phyloP scores from a whole-genome alignment of 2,888 invertebrate species.

The Conistra vaccinii region DNA sequence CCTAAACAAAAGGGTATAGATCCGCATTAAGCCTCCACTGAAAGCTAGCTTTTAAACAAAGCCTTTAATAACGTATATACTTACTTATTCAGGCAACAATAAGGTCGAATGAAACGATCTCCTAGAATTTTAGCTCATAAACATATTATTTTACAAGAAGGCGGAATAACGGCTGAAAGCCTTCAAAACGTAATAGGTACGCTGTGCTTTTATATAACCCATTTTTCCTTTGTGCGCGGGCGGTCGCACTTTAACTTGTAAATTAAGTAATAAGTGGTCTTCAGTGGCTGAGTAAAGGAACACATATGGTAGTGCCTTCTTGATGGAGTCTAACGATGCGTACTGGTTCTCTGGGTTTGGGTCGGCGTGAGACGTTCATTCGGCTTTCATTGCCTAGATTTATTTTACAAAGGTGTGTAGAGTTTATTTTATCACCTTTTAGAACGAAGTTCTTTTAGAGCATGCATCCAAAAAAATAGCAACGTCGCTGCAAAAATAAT shows the following conservation, averaged over 20 bases:
- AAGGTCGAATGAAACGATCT: conserved; percentile 55
- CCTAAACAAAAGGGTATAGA: conserved; percentile 17
- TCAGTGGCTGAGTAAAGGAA: conserved; percentile 65
- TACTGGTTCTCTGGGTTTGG: not conserved
- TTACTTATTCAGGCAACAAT: conserved; percentile 48
- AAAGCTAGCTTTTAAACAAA: conserved; percentile 45
- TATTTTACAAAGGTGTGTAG: not conserved
- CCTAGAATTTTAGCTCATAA: conserved; percentile 54
- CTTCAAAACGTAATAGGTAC: conserved; percentile 65
- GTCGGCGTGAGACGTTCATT: not conserved
- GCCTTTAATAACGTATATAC: conserved; percentile 24
- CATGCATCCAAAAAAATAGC: too few species aligned
- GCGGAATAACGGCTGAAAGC: conserved; percentile 64
- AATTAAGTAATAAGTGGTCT: conserved; percentile 73
- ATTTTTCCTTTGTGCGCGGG: conserved; percentile 70
- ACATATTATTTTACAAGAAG: conserved; percentile 66
- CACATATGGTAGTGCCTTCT: conserved; percentile 50
- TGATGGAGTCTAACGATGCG: conserved; percentile 30
- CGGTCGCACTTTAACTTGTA: conserved; percentile 70
- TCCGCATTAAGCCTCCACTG: not conserved
- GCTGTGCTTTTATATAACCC: conserved; percentile 69
- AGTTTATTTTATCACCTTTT: not conserved
- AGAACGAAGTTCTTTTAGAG: too few species aligned
- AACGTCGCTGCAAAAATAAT: too few species aligned
- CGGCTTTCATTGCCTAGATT: conserved; percentile 7